Evolutionary conservation across 1,140 invertebrate genomes (phyloP).

Genomic region (Popillia japonica): DNA sequence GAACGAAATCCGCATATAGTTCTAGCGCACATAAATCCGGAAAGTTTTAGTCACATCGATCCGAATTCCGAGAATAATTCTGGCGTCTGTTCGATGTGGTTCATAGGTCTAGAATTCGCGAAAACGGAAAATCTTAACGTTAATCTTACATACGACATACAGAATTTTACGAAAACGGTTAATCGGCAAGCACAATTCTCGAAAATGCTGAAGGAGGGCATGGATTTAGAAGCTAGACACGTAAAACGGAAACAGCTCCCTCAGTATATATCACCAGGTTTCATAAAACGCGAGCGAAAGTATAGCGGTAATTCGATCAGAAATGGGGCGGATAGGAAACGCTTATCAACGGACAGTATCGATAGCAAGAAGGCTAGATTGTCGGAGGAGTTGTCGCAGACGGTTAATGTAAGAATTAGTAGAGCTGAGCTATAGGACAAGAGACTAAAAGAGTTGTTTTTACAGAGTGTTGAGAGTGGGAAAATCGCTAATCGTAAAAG

Average conservation of each 20-base stretch:
- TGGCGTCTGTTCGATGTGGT: slow-evolving; percentile 86
- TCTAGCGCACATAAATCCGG: slow-evolving; percentile 94
- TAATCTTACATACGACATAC: slow-evolving; percentile 93
- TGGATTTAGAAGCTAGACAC: slow-evolving; percentile 85
- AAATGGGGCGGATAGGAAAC: slow-evolving; percentile 43
- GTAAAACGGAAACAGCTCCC: slow-evolving; percentile 78
- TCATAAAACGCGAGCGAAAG: slow-evolving; percentile 76
- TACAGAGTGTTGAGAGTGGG: slow-evolving; percentile 1
- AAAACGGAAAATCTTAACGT: slow-evolving; percentile 88
- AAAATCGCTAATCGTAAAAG: slow-evolving; percentile 14
- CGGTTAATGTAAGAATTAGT: slow-evolving; percentile 21
- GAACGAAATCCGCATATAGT: slow-evolving; percentile 92
- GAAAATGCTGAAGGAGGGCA: slow-evolving; percentile 86
- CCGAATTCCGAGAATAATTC: slow-evolving; percentile 55
- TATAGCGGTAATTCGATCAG: slow-evolving; percentile 56
- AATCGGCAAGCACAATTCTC: slow-evolving; percentile 73
- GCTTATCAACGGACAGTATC: slow-evolving; percentile 37
- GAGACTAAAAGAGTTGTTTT: background rate
- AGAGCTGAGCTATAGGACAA: background rate
- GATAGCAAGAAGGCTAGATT: slow-evolving; percentile 54
- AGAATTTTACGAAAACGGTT: slow-evolving; percentile 84
- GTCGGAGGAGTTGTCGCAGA: slow-evolving; percentile 45
- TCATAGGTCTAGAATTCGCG: slow-evolving; percentile 92
- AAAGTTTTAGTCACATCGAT: slow-evolving; percentile 73
- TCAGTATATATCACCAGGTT: slow-evolving; percentile 75